Evolutionary conservation across 2,113 vertebrate species (phyloP), one percentile per base, ranked within the genome.

Genomic region (Dipodomys merriami): DNA sequence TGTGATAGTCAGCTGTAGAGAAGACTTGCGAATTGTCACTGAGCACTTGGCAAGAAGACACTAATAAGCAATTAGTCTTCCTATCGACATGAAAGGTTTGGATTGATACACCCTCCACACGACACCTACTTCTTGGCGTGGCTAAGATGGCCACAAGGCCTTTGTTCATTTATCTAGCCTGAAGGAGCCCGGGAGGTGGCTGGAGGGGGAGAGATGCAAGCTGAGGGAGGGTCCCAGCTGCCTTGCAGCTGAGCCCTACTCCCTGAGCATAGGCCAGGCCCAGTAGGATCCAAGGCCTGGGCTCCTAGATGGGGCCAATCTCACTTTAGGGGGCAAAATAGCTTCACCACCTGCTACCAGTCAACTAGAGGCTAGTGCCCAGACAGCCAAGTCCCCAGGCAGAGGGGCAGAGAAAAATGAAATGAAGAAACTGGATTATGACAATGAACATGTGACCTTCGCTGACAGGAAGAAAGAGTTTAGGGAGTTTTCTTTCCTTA

Each of bases 31-130:
- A 90, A 25, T 88, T 79, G 44, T 20, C 77, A 76, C n/a, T 29
- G 72, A 88, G 83, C 65, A 2, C 46, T 85, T 65, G 93, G 29
- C 2, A 94, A 15, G 77, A 77, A 87, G 90, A 80, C 85, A 87
- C 89, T 53, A 53, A 92, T 83, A 89, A 83, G 88, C 83, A 83
- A 81, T 93, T 86, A 92, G 91, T 94, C 89, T 92, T 92, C 83
- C 68, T 68, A 85, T 95, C 91, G 86, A 91, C 93, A 96, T 94
- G 67, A 96, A 97, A 95, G 94, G 44, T 81, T 81, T 79, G 85
- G 78, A 92, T 79, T 72, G 83, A 65, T 15, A 7, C 12, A 35
- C 30, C 92, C 74, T 71, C 91, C 95, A 94, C 92, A 94, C 93
- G 92, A 96, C 88, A 95, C 94, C 91, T 92, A 88, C 60, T n/a